Evolutionary conservation across 2,797 vertebrate species (phyloP).

Genomic region (Hipposideros larvatus): DNA sequence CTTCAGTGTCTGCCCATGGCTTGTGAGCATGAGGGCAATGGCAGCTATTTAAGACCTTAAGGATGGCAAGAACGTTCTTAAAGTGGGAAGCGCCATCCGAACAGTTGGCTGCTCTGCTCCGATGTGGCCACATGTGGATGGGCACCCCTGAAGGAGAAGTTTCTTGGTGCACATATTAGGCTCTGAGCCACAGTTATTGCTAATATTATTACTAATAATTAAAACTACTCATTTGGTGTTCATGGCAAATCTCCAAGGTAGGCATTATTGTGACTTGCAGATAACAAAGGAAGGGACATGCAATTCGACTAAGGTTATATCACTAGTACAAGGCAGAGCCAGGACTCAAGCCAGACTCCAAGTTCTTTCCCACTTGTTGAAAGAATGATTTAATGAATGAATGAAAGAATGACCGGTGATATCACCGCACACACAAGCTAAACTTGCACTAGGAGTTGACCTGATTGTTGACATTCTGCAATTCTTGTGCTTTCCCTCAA

Average conservation of each 20-base stretch:
- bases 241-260: not conserved
- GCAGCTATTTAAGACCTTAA: not conserved
- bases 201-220: not conserved
- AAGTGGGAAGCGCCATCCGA: not conserved
- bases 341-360: conserved; percentile 15
- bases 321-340: not conserved
- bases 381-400: conserved; percentile 17
- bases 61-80: not conserved
- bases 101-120: not conserved
- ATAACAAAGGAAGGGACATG: not conserved
- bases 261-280: not conserved
- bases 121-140: not conserved
- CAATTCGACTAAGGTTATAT: not conserved
- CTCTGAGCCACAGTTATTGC: not conserved
- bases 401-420: not conserved
- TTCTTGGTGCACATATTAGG: not conserved
- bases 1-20: not conserved
- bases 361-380: conserved; percentile 36
- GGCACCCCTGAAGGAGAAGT: not conserved
- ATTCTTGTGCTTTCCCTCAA: not conserved
- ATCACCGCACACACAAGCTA: not conserved
- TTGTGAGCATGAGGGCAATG: not conserved
- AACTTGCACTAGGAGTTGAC: not conserved
- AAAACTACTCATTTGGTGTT: not conserved
- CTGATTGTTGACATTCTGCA: not conserved